A percentile compares a stretch with the other conserved stretches of the same genome.
These are phyloP conservation scores for Danaus chrysippus DNA, from an alignment of 2,888 invertebrate species.

Conservation along the genomic window DNA sequence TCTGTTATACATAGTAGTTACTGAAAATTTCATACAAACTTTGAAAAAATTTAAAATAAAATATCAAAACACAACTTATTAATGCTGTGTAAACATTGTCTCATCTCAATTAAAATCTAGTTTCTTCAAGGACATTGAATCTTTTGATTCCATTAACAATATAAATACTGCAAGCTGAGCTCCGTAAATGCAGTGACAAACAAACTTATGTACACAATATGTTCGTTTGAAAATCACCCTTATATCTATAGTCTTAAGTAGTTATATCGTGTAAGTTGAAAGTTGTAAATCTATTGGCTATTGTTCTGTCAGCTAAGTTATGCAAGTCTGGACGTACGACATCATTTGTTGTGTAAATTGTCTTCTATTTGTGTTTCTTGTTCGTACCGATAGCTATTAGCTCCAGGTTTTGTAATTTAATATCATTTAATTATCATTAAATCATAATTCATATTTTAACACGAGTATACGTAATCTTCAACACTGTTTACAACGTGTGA, in stretches of 20 bases:
- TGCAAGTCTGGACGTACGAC: conserved; percentile 65
- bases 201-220: conserved; percentile 30
- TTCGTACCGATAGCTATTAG: not conserved
- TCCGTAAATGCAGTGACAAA: conserved; percentile 59
- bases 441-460: too few relatives aligned
- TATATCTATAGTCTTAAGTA: conserved; percentile 22
- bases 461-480: too few relatives aligned
- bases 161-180: conserved; percentile 62
- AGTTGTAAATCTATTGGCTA: conserved; percentile 50
- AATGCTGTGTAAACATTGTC: too few relatives aligned
- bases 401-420: too few relatives aligned
- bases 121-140: conserved; percentile 65
- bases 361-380: conserved; percentile 39
- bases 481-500: too few relatives aligned
- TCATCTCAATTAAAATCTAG: conserved; percentile 12
- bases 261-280: conserved; percentile 27
- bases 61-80: too few relatives aligned
- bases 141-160: conserved; percentile 69
- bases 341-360: conserved; percentile 65
- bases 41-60: too few relatives aligned
- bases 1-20: too few relatives aligned
- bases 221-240: conserved; percentile 27
- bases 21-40: too few relatives aligned
- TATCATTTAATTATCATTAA: too few relatives aligned
- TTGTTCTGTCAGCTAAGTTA: conserved; percentile 69